Evolutionary conservation across 2,113 vertebrate genomes (phyloP).

Genomic region (Heliornis fulica): DNA sequence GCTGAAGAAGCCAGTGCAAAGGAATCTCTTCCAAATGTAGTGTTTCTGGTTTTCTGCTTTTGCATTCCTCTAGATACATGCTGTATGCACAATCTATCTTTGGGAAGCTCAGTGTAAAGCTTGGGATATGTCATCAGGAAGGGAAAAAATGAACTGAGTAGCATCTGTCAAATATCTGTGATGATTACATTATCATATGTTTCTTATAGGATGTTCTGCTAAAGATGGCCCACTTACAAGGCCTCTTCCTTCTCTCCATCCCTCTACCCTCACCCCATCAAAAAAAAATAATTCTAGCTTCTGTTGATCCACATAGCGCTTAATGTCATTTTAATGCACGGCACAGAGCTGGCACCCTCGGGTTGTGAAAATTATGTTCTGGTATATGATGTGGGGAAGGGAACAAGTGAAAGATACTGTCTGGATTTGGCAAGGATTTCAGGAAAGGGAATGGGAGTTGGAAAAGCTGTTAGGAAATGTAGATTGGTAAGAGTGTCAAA

Average conservation of each 20-base stretch:
- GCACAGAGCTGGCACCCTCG: constrained; percentile 42
- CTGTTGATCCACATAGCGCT: constrained; percentile 13
- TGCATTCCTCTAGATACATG: constrained; percentile 22
- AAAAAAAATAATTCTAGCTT: constrained; percentile 53
- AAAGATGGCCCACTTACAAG: not conserved
- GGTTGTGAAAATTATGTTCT: constrained; percentile 53
- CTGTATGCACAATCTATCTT: constrained; percentile 34
- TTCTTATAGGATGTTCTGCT: constrained; percentile 26
- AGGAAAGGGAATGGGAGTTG: constrained; percentile 49
- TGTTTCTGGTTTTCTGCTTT: constrained; percentile 37
- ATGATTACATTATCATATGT: constrained; percentile 67
- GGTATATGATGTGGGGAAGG: constrained; percentile 46
- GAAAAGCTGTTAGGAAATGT: constrained; percentile 62
- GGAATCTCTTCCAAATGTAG: not conserved
- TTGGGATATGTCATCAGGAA: constrained; percentile 59
- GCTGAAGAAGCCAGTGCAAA: not conserved
- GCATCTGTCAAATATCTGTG: constrained; percentile 53
- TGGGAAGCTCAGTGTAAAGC: constrained; percentile 32
- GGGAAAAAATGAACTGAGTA: constrained; percentile 53
- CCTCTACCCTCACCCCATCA: constrained; percentile 38
- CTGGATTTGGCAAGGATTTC: constrained; percentile 51
- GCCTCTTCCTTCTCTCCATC: not conserved
- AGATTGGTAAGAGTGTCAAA: constrained; percentile 52
- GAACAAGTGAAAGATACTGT: constrained; percentile 50
- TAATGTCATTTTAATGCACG: constrained; percentile 59